These are phyloP conservation scores for Scyliorhinus canicula DNA, from an alignment of 2,797 vertebrate genomes.

Conservation along the genomic window DNA sequence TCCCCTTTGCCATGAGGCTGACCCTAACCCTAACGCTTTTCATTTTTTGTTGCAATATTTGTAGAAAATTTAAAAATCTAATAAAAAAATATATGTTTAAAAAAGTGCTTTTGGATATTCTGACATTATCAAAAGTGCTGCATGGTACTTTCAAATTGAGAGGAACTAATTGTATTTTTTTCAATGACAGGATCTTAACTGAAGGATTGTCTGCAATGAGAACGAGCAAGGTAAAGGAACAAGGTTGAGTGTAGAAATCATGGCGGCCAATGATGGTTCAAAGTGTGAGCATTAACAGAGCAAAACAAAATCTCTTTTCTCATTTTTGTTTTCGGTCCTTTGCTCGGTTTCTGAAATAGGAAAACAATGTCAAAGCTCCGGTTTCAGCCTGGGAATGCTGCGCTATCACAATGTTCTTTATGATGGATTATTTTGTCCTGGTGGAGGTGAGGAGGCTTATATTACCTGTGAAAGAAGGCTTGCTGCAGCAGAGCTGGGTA, in stretches of 20 bases:
- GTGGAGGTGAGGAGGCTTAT: conserved; percentile 44
- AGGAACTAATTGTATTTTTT: background rate
- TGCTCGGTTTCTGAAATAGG: conserved; percentile 25
- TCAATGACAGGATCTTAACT: background rate
- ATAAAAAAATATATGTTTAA: too few species aligned
- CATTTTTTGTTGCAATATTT: too few species aligned
- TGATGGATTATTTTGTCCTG: conserved; percentile 20
- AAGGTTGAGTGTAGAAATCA: background rate
- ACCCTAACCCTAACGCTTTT: too few species aligned
- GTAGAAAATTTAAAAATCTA: too few species aligned
- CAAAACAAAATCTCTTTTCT: background rate
- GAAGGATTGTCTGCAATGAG: background rate
- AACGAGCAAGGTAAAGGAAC: background rate
- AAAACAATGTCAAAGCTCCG: conserved; percentile 12
- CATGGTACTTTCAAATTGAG: background rate
- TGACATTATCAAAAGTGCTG: background rate
- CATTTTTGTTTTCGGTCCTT: background rate
- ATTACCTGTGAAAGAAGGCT: conserved; percentile 25
- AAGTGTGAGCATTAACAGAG: background rate
- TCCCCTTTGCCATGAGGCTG: too few species aligned
- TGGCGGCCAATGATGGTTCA: background rate
- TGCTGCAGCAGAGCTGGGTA: conserved; percentile 31
- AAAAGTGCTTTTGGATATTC: background rate
- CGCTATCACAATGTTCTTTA: conserved; percentile 25
- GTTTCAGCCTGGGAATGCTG: conserved; percentile 19